Percentiles rank a stretch among this genome's conserved stretches.
Evolutionary conservation across 1,140 invertebrate species (phyloP).

Genomic region (Caenorhabditis latens): DNA sequence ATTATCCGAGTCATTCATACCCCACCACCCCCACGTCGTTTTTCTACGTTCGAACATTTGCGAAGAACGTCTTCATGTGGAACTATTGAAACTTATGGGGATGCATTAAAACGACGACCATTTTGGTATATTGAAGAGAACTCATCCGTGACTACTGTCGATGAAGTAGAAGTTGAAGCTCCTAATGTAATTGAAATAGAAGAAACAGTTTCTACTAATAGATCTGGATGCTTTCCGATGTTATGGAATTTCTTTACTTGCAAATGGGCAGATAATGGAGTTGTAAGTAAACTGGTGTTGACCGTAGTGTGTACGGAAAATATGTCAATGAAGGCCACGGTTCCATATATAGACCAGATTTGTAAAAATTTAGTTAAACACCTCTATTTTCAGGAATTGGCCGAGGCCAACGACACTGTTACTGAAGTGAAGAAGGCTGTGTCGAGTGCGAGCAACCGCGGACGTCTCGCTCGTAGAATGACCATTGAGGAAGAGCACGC

Average conservation of each 20-base stretch:
- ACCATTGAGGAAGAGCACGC: slow-evolving; percentile 70
- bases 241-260: slow-evolving; percentile 23
- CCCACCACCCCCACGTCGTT: not conserved
- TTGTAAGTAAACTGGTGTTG: no score
- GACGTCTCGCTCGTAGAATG: slow-evolving; percentile 64
- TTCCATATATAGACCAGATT: no score
- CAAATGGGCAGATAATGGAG: not conserved
- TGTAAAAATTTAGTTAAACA: no score
- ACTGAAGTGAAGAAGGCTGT: not conserved
- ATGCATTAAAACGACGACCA: not conserved
- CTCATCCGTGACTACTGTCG: not conserved
- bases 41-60: not conserved
- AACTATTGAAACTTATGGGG: slow-evolving; percentile 15
- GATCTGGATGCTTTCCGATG: not conserved
- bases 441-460: not conserved
- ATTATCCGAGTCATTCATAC: slow-evolving; percentile 19
- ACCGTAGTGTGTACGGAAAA: no score
- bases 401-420: slow-evolving; percentile 39
- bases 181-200: no score
- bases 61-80: slow-evolving; percentile 7
- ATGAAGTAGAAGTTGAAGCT: not conserved
- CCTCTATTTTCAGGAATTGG: slow-evolving; percentile 14
- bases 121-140: slow-evolving; percentile 42
- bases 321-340: no score
- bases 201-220: no score